These are phyloP conservation scores for Chromobotia macracanthus DNA, from an alignment of 2,797 vertebrate genomes.

Conservation along the genomic window DNA sequence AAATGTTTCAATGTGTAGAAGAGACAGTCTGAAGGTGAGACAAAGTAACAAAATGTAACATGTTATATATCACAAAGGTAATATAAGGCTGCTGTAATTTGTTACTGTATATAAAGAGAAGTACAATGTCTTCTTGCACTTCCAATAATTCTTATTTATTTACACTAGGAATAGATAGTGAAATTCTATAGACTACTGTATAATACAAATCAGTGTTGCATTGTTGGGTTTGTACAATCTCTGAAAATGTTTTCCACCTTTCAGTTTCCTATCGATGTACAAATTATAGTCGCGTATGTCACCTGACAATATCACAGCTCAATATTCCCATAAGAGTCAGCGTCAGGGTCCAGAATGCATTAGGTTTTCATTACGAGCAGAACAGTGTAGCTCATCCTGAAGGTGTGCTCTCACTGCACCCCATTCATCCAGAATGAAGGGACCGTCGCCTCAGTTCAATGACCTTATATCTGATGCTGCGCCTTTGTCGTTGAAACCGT, in stretches of 20 bases:
- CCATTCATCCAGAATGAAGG: slow-evolving; percentile 83
- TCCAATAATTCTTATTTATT: slow-evolving; percentile 5
- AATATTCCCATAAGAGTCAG: slow-evolving; percentile 47
- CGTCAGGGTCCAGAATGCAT: slow-evolving; percentile 74
- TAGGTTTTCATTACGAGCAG: slow-evolving; percentile 80
- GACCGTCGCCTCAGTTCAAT: slow-evolving; percentile 79
- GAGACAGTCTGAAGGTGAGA: no score
- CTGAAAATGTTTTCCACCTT: slow-evolving; percentile 42
- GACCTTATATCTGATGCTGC: slow-evolving; percentile 81
- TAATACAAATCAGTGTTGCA: not conserved
- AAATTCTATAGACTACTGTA: not conserved
- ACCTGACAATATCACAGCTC: slow-evolving; percentile 67
- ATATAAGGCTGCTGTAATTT: not conserved
- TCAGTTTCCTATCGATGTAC: slow-evolving; percentile 52
- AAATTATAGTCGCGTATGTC: slow-evolving; percentile 65
- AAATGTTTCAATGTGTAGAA: no score
- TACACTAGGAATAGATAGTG: slow-evolving; percentile 1
- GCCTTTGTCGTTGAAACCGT: slow-evolving; percentile 80
- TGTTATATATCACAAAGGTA: not conserved
- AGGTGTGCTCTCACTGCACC: slow-evolving; percentile 79
- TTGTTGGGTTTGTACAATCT: slow-evolving; percentile 32
- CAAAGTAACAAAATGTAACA: not conserved
- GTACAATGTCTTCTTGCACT: not conserved
- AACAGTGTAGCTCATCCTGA: slow-evolving; percentile 73
- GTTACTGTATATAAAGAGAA: not conserved